These are phyloP conservation scores for Anisognathus igniventris DNA, from an alignment of 2,797 vertebrate species.

Conservation along the genomic window DNA sequence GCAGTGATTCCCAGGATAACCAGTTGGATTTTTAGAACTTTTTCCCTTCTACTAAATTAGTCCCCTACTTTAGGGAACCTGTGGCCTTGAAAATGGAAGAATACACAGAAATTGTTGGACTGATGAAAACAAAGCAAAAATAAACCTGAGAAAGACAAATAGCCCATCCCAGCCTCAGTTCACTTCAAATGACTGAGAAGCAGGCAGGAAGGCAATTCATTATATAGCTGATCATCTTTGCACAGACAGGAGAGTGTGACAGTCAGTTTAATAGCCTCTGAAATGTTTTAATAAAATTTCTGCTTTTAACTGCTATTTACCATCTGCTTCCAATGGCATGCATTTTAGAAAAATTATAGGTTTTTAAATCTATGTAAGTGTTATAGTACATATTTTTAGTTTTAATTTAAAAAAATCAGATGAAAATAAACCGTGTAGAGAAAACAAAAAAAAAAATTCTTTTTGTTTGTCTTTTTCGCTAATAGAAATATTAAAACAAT, in stretches of 20 bases:
- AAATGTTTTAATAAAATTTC: conserved; percentile 5
- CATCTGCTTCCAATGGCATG: neutral
- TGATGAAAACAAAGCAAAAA: neutral
- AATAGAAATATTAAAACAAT: neutral
- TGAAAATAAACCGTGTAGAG: neutral
- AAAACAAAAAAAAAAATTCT: neutral
- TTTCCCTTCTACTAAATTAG: conserved; percentile 16
- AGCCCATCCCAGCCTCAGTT: neutral
- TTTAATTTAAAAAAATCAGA: neutral
- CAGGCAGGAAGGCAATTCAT: neutral
- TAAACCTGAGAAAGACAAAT: neutral
- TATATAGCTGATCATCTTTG: neutral
- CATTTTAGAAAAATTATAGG: neutral
- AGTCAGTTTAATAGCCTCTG: conserved; percentile 12
- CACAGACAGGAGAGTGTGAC: neutral
- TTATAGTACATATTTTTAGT: neutral
- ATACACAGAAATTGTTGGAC: neutral
- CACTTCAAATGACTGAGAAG: neutral
- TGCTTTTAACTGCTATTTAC: conserved; percentile 34
- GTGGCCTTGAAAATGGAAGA: conserved; percentile 3
- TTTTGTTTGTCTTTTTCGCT: neutral
- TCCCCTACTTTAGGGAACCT: neutral
- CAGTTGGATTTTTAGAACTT: conserved; percentile 31
- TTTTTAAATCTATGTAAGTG: conserved; percentile 2
- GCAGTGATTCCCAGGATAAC: conserved; percentile 46